Evolutionary conservation across 2,113 vertebrate genomes (phyloP).

Genomic region (Spea bombifrons): DNA sequence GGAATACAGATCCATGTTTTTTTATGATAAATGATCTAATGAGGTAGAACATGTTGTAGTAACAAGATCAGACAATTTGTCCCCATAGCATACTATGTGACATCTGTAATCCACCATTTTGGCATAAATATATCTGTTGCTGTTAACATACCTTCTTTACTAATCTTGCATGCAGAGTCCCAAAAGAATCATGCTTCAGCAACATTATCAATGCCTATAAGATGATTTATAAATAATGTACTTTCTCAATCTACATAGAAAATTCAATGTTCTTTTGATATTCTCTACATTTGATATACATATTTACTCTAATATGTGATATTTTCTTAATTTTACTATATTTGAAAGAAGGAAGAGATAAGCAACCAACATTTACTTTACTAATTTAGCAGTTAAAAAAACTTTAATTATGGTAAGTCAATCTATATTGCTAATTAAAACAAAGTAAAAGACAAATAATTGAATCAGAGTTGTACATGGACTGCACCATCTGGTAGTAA

Average conservation of each 20-base stretch:
- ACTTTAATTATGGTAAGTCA: neutral
- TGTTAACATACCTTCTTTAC: neutral
- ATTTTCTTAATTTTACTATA: no score
- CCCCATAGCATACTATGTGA: conserved; percentile 2
- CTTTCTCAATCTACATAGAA: no score
- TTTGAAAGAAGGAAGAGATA: no score
- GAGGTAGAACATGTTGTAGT: conserved; percentile 2
- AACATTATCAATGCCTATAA: neutral
- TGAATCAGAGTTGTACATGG: neutral
- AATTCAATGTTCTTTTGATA: no score
- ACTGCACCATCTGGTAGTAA: neutral
- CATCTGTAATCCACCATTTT: conserved; percentile 13
- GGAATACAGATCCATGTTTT: conserved; percentile 27
- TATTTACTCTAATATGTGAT: no score
- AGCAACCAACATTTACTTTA: neutral
- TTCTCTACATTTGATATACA: no score
- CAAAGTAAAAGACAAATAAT: neutral
- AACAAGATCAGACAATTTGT: conserved; percentile 17
- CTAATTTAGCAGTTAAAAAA: neutral
- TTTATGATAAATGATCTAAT: conserved; percentile 24
- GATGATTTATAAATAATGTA: no score
- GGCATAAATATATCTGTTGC: conserved; percentile 19
- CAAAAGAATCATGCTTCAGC: neutral
- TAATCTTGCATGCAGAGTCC: neutral
- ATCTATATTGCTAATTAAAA: neutral